Conservation (phyloP, 92 coral and sea anemone genomes). For the Paragorgia papillata region DNA sequence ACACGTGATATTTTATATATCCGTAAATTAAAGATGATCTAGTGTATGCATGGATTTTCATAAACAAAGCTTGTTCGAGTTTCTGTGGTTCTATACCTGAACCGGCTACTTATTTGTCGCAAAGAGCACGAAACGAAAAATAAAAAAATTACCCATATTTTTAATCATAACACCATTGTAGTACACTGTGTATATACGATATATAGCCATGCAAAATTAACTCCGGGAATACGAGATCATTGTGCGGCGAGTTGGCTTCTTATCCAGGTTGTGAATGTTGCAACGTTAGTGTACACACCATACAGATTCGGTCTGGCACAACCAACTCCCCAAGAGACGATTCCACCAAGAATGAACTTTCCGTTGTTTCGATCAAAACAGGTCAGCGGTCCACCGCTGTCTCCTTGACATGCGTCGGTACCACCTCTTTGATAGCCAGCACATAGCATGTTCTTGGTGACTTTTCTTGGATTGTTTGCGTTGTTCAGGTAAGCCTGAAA, state of each 20-base stretch:
- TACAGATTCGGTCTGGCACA: constrained; percentile 28
- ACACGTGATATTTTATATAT: too few species aligned
- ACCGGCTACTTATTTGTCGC: too few species aligned
- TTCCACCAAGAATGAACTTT: constrained; percentile 33
- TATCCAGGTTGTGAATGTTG: neutral
- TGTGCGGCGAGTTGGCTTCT: neutral
- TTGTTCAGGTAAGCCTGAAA: constrained; percentile 13
- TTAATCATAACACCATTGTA: too few species aligned
- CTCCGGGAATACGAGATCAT: too few species aligned
- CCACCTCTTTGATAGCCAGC: constrained; percentile 37
- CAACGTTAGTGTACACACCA: constrained; percentile 39
- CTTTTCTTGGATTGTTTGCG: neutral
- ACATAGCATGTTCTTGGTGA: constrained; percentile 28
- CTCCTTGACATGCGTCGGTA: constrained; percentile 45
- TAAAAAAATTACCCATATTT: too few species aligned
- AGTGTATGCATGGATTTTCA: too few species aligned
- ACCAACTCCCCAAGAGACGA: constrained; percentile 42
- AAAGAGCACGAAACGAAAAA: too few species aligned
- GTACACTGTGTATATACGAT: too few species aligned
- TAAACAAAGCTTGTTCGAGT: too few species aligned
- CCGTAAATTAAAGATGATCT: too few species aligned
- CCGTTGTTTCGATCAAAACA: constrained; percentile 13
- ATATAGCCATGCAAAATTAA: too few species aligned
- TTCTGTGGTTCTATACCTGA: too few species aligned
- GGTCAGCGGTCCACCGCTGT: constrained; percentile 48